Conservation (phyloP, 1,140 invertebrate species). For the Ceratoteleas bidentatus region DNA sequence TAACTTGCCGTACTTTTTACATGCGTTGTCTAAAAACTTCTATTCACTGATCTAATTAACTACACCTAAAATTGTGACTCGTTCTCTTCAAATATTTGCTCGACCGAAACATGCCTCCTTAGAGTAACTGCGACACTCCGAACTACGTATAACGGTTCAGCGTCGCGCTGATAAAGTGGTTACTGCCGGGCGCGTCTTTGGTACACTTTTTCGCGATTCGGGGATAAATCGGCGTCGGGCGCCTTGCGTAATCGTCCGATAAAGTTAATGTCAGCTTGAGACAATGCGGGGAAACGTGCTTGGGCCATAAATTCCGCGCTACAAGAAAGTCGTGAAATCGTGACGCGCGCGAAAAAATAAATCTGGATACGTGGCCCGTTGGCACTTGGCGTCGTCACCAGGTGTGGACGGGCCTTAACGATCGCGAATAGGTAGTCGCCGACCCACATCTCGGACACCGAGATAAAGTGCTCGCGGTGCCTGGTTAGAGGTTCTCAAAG, state of each 20-base stretch:
- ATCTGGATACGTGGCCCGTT: conserved; percentile 40
- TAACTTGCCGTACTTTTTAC: no score
- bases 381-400: conserved; percentile 55
- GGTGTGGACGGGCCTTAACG: conserved; percentile 70
- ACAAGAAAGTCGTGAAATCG: conserved; percentile 56
- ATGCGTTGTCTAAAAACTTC: no score
- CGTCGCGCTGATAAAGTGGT: conserved; percentile 17
- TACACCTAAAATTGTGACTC: no score
- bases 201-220: conserved; percentile 23
- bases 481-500: conserved; percentile 73
- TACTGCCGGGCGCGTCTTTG: conserved; percentile 13
- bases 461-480: conserved; percentile 75
- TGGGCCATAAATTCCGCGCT: conserved; percentile 28
- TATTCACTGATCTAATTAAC: no score
- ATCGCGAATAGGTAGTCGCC: conserved; percentile 67
- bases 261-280: conserved; percentile 47
- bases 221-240: conserved; percentile 33
- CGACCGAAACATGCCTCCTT: no score
- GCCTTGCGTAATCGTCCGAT: conserved; percentile 45
- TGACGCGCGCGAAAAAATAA: conserved; percentile 50
- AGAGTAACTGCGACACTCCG: no score
- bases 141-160: no score
- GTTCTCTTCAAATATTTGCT: no score
- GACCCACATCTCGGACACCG: conserved; percentile 75
- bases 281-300: conserved; percentile 28